These are phyloP conservation scores for Rhinogobius similis DNA, from an alignment of 2,113 vertebrate genomes.

Conservation along the genomic window DNA sequence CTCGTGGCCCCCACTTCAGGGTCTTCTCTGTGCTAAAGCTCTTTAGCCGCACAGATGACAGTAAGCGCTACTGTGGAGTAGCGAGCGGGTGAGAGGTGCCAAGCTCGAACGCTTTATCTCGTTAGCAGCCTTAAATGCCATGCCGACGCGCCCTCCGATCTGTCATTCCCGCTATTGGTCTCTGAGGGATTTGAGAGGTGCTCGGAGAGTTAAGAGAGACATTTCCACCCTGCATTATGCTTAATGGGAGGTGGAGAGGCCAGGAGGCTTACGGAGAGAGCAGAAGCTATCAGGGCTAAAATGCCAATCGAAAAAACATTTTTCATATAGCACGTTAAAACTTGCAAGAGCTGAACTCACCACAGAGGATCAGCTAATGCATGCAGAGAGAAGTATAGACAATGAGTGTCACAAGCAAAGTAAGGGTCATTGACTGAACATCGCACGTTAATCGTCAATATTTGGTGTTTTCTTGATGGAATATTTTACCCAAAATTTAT, in stretches of 20 bases:
- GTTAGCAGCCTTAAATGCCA: conserved; percentile 77
- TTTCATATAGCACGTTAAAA: conserved; percentile 54
- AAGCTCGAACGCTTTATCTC: conserved; percentile 70
- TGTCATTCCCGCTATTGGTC: conserved; percentile 70
- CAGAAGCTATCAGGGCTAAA: conserved; percentile 57
- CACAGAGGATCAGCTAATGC: conserved; percentile 21
- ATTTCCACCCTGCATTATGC: conserved; percentile 70
- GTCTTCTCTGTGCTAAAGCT: conserved; percentile 72
- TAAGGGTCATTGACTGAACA: conserved; percentile 8
- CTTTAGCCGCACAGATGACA: conserved; percentile 70
- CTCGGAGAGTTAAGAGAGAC: conserved; percentile 66
- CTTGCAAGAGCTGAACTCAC: conserved; percentile 29
- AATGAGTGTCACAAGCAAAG: conserved; percentile 44
- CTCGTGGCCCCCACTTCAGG: conserved; percentile 63
- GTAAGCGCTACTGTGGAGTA: conserved; percentile 63
- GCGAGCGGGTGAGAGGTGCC: conserved; percentile 63
- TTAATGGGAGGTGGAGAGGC: conserved; percentile 72
- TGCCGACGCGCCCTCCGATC: conserved; percentile 60
- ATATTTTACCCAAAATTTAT: conserved; percentile 7
- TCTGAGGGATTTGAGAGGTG: conserved; percentile 71
- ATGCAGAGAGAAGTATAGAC: conserved; percentile 18
- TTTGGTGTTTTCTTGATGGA: background rate
- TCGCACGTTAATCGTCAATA: conserved; percentile 12
- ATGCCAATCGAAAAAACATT: conserved; percentile 62
- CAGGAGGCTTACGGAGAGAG: conserved; percentile 64